Conservation (phyloP, 1,140 invertebrate species). For the Drosophila tani region DNA sequence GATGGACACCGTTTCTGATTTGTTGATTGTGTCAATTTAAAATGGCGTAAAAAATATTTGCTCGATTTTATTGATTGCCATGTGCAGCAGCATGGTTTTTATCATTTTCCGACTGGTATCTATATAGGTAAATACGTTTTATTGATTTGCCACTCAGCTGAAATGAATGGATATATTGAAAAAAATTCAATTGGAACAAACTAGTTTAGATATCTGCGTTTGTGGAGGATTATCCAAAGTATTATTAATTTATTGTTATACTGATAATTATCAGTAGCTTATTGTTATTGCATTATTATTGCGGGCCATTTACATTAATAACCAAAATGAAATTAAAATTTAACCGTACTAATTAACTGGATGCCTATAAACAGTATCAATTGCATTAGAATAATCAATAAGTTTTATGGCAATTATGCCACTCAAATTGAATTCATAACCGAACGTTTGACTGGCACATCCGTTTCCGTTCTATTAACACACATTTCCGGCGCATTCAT, state of each 20-base stretch:
- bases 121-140: neutral
- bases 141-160: constrained; percentile 19
- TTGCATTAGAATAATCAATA: constrained; percentile 40
- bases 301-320: constrained; percentile 12
- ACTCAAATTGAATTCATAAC: constrained; percentile 48
- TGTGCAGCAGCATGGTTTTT: constrained; percentile 16
- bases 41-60: constrained; percentile 60
- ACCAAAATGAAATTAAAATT: constrained; percentile 15
- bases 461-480: constrained; percentile 76
- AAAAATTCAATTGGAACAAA: neutral
- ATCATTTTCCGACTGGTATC: neutral
- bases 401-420: constrained; percentile 39
- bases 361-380: constrained; percentile 20
- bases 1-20: constrained; percentile 72
- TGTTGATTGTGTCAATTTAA: constrained; percentile 75
- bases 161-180: constrained; percentile 1
- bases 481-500: constrained; percentile 68
- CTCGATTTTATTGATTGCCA: constrained; percentile 63
- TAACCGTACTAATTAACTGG: constrained; percentile 3
- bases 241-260: neutral
- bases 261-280: neutral
- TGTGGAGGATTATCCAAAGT: too few species aligned
- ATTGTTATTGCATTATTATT: neutral
- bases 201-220: neutral
- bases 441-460: constrained; percentile 53